Base-by-base conservation (phyloP, 2,888 invertebrate genomes). In the Sceliomorpha sp. region DNA sequence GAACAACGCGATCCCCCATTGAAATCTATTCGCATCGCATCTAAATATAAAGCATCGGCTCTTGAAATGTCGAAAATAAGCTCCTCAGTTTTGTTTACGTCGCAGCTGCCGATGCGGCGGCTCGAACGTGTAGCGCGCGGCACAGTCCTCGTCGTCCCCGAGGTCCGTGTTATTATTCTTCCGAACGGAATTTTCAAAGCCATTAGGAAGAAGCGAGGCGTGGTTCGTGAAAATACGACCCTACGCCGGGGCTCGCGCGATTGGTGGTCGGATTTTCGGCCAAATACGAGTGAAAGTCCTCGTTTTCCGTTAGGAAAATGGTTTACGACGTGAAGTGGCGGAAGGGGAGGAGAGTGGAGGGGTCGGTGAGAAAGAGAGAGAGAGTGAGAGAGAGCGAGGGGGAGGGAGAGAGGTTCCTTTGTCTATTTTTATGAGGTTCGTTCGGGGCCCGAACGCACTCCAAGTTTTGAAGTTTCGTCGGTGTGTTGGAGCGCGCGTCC, bases 361-460 rank as follows among this genome's bases (percentile, higher is more conserved):
- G n/a, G n/a, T n/a, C n/a, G n/a, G n/a, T n/a, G n/a, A n/a, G n/a
- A n/a, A n/a, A 39, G 45, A 64, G 64, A 48, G 42, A 66, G 51
- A 68, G 69, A 62, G 68, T 56, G 53, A 72, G 68, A 63, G 62
- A 58, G 50, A 60, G 44, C 59, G 50, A 53, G 24, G 58, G 34
- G 42, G 50, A 14, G 17, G 5, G 20, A 31, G n/a, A 42, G 44
- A 50, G 14, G 44, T 60, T n/a, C 20, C 20, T 20, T 20, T 20
- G 20, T 20, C 20, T 20, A 20, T 20, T 20, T 20, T 20, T 20
- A 20, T 20, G 60, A 64, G 62, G 59, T 70, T 34, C 13, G 20
- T 31, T 8, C 42, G 39, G 13, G 36, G 12, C 20, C 20, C 20
- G 20, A 20, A 20, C 20, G 20, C 20, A 20, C 34, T 36, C 13